Conservation (phyloP, 2,888 invertebrate genomes). For the Shargacucullia verbasci region DNA sequence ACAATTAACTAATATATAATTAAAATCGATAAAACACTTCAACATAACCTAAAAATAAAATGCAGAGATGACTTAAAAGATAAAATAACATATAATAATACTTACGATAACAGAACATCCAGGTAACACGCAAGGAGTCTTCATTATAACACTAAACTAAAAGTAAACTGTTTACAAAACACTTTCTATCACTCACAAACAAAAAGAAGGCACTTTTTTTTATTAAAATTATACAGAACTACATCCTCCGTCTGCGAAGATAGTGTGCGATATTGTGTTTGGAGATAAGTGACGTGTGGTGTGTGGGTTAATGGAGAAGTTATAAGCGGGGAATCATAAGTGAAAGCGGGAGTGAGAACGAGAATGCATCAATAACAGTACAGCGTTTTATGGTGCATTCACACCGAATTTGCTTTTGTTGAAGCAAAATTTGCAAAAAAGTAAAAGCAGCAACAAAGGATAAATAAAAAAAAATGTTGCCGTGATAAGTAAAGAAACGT, state of each 20-base stretch:
- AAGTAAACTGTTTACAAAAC: constrained; percentile 14
- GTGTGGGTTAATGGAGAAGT: constrained; percentile 50
- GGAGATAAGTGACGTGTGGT: constrained; percentile 69
- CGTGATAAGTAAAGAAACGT: no score
- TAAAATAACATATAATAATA: no score
- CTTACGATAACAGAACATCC: constrained; percentile 78
- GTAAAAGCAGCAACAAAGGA: no score
- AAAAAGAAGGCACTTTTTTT: constrained; percentile 54
- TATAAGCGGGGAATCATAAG: constrained; percentile 28
- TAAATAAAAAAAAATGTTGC: no score
- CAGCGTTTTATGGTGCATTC: no score
- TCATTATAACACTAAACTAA: constrained; percentile 68
- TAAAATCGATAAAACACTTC: not conserved
- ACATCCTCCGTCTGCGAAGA: constrained; percentile 52
- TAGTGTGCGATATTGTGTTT: constrained; percentile 59
- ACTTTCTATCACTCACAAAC: constrained; percentile 11
- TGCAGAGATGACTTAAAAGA: constrained; percentile 16
- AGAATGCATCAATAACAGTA: no score
- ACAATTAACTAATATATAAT: not conserved
- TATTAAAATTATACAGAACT: constrained; percentile 58
- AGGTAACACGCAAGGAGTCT: constrained; percentile 75
- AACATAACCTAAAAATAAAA: constrained; percentile 19
- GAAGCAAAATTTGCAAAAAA: no score
- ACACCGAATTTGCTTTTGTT: no score
- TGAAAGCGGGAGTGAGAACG: constrained; percentile 23